Base-by-base conservation (phyloP, 64 coral and sea anemone genomes). In the Montipora foliosa region DNA sequence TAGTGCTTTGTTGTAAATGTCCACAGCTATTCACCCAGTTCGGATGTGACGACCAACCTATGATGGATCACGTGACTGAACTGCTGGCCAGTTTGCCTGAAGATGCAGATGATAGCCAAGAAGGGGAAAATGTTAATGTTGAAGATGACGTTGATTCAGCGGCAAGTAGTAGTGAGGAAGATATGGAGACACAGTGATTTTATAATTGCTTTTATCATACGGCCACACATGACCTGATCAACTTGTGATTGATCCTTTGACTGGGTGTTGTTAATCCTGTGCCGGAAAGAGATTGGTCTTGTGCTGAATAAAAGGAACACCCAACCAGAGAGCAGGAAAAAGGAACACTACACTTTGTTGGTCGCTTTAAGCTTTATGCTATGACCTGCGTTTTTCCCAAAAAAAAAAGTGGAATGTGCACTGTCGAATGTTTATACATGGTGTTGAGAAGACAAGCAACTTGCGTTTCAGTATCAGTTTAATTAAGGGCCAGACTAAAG, bases 51-150 rank as follows among this genome's bases (percentile, higher is more conserved):
- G 92, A 93, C 19, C 83, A 93, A 87, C 67, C 80, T 15, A 72
- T 93, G 49, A 49, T 87, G 52, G 58, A 87, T 53, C 92, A 93
- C 84, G 78, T 93, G 77, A 68, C 76, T 37, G 92, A 93, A 61
- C 60, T 93, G 47, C 78, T 93, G 48, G 53, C 92, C 12, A 88
- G 75, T 61, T 51, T 86, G 20, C 82, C 82, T 72, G 82, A 86
- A 71, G 82, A 47, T 46, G 47, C 45, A 78, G 76, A 50, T n/a
- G 82, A 86, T 49, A 72, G 48, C n/a, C 67, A 50, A 19, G 82
- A 71, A 49, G 44, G 49, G 15, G 75, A 79, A 70, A 70, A 77
- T 52, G 84, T 49, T 3, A 62, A 69, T 12, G 13, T 69, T 2
- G 77, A 90, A 51, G 84, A 88, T 1, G 75, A 80, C 2, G 60